Conservation (phyloP, 2,888 invertebrate species). For the Ischnus inquisitorius region DNA sequence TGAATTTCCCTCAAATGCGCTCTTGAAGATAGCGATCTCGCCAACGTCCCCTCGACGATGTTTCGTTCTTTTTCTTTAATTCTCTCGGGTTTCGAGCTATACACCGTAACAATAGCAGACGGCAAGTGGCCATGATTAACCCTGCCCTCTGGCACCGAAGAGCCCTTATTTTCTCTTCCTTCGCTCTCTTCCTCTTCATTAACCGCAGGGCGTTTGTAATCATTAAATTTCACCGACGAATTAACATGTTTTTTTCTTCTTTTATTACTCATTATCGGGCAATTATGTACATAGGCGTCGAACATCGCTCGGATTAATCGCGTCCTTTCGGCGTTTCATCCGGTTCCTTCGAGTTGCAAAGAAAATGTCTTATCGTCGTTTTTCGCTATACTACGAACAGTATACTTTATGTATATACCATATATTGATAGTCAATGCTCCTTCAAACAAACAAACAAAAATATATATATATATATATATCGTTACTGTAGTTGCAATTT, state of each 20-base stretch:
- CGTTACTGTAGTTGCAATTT: not conserved
- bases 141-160: slow-evolving; percentile 51
- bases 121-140: slow-evolving; percentile 64
- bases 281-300: slow-evolving; percentile 78
- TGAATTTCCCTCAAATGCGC: slow-evolving; percentile 10
- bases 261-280: slow-evolving; percentile 75
- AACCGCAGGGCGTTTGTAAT: slow-evolving; percentile 18
- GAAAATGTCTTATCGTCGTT: slow-evolving; percentile 3
- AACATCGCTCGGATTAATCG: slow-evolving; percentile 56
- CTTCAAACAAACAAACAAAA: not conserved
- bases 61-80: slow-evolving; percentile 25
- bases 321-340: slow-evolving; percentile 29
- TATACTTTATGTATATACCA: slow-evolving; percentile 36
- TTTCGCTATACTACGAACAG: slow-evolving; percentile 24
- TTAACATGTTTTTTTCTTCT: slow-evolving; percentile 69
- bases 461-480: not conserved
- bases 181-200: slow-evolving; percentile 14
- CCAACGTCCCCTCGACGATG: slow-evolving; percentile 29
- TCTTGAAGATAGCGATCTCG: slow-evolving; percentile 47
- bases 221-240: slow-evolving; percentile 20
- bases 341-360: slow-evolving; percentile 18
- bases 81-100: slow-evolving; percentile 29
- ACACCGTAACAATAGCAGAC: slow-evolving; percentile 22
- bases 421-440: slow-evolving; percentile 61
- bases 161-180: slow-evolving; percentile 39